Conservation (phyloP, 2,888 invertebrate genomes). For the Eutolmus rufibarbis region DNA sequence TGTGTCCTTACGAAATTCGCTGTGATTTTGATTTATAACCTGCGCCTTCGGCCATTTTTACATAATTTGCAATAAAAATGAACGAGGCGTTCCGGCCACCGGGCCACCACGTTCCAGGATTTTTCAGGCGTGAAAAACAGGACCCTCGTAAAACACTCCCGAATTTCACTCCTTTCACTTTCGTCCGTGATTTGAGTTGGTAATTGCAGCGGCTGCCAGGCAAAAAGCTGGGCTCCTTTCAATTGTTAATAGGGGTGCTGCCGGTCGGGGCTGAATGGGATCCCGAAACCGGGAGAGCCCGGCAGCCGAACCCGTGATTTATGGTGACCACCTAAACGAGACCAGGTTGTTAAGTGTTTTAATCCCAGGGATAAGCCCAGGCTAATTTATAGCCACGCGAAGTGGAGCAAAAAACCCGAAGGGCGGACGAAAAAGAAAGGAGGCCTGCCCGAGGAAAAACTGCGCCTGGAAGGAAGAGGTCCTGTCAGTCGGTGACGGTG, state of each 20-base stretch:
- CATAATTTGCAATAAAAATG: not conserved
- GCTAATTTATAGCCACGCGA: conserved; percentile 29
- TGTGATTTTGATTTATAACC: not conserved
- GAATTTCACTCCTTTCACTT: conserved; percentile 5
- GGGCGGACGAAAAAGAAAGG: not conserved
- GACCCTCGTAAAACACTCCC: not conserved
- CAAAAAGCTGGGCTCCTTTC: conserved; percentile 6
- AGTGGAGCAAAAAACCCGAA: not conserved
- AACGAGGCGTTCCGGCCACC: not conserved
- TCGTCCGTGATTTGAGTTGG: conserved; percentile 9
- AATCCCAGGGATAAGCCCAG: conserved; percentile 19
- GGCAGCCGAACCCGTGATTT: conserved; percentile 35
- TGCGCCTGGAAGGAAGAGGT: not conserved
- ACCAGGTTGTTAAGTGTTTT: conserved; percentile 43
- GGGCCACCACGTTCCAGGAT: not conserved
- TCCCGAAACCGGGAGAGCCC: not conserved
- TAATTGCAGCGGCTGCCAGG: not conserved
- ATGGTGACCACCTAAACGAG: conserved; percentile 39
- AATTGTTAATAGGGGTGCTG: conserved; percentile 8
- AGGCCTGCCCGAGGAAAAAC: not conserved
- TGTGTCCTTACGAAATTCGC: not conserved
- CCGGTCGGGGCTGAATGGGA: not conserved
- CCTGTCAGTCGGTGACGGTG: not conserved
- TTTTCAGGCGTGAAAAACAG: not conserved
- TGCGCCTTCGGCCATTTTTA: not conserved